Conservation (phyloP, 2,113 vertebrate genomes). For the Notothenia rossii region DNA sequence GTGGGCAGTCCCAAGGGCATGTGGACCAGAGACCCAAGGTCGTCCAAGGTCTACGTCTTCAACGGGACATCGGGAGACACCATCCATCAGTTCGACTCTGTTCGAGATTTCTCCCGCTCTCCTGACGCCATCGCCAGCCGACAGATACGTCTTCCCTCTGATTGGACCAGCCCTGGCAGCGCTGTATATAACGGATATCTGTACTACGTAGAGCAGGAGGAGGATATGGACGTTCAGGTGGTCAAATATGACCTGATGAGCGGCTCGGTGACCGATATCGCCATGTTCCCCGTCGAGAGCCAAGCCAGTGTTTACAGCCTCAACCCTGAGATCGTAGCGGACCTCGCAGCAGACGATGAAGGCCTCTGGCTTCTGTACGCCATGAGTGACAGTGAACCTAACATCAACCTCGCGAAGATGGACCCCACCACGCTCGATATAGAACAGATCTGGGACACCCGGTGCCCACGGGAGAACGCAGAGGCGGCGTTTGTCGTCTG, state of each 20-base stretch:
- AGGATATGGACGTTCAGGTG: constrained; percentile 86
- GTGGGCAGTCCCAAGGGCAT: constrained; percentile 89
- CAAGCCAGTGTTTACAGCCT: constrained; percentile 88
- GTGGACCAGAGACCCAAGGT: constrained; percentile 92
- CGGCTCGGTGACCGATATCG: constrained; percentile 87
- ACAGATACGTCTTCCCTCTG: constrained; percentile 88
- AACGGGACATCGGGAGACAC: constrained; percentile 90
- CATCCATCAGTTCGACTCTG: constrained; percentile 88
- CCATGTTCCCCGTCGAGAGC: constrained; percentile 90
- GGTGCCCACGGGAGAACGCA: constrained; percentile 91
- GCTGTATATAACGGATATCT: constrained; percentile 90
- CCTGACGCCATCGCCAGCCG: constrained; percentile 82
- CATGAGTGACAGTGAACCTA: constrained; percentile 87
- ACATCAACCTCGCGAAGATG: constrained; percentile 94
- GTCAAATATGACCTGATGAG: constrained; percentile 92
- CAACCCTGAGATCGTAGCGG: constrained; percentile 89
- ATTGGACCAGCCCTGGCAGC: constrained; percentile 90
- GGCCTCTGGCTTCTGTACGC: constrained; percentile 95
- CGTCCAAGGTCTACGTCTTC: constrained; percentile 92
- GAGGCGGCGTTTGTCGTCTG: constrained; percentile 95
- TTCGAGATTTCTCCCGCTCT: constrained; percentile 89
- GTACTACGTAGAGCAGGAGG: constrained; percentile 87
- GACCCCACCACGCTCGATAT: constrained; percentile 91
- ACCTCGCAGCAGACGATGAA: constrained; percentile 91
- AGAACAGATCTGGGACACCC: constrained; percentile 97